Evolutionary conservation across 92 coral and sea anemone species (phyloP).

Genomic region (Actinernus sp.): DNA sequence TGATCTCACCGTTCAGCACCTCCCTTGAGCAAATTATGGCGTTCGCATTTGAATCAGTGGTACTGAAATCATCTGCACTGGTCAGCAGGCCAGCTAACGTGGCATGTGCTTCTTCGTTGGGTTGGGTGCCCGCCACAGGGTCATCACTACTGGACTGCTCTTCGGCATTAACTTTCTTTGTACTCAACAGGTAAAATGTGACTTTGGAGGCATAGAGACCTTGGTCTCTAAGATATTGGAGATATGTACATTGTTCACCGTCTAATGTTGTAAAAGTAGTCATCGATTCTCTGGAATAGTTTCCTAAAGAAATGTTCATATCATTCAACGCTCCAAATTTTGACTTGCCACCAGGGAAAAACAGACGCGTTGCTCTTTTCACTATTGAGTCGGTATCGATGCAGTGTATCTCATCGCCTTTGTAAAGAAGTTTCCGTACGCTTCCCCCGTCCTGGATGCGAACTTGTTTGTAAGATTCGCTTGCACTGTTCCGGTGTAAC

Average conservation of each 20-base stretch:
- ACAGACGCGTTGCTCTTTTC: slow-evolving; percentile 1
- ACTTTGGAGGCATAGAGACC: background rate
- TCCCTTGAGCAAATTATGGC: background rate
- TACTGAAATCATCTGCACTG: too few relatives aligned
- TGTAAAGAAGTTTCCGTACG: background rate
- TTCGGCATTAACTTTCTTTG: background rate
- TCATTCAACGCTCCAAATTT: slow-evolving; percentile 15
- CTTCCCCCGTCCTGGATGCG: background rate
- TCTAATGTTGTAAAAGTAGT: background rate
- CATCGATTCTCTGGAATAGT: background rate
- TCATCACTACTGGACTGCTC: background rate
- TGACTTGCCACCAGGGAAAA: slow-evolving; percentile 12
- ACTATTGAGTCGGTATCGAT: background rate
- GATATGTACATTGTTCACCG: background rate
- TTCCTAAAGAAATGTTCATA: background rate
- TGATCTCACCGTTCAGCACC: background rate
- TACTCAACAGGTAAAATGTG: background rate
- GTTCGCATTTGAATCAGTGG: too few relatives aligned
- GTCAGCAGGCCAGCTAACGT: too few relatives aligned
- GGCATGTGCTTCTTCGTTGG: too few relatives aligned
- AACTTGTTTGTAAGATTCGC: background rate
- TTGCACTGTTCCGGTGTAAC: background rate
- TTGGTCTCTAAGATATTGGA: background rate
- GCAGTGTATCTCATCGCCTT: background rate
- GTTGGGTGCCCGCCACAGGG: too few relatives aligned